Conservation (phyloP, 1,140 invertebrate species). For the Zaprionus taronus region DNA sequence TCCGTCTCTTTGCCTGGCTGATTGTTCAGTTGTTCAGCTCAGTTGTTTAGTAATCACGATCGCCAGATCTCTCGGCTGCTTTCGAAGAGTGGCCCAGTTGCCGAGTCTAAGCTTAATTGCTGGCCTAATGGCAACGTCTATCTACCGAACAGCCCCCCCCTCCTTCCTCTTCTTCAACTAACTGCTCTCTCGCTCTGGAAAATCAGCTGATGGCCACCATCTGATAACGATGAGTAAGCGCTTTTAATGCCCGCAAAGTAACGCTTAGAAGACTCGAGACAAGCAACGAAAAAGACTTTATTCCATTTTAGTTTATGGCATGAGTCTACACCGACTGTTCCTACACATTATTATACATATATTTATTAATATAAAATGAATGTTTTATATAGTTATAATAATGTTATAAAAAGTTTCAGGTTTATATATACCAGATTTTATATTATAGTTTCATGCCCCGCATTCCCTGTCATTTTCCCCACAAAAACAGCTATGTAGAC, state of each 20-base stretch:
- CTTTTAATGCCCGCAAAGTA: slow-evolving; percentile 45
- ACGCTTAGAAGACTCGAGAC: slow-evolving; percentile 19
- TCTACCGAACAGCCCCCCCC: not conserved
- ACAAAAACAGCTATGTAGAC: no score
- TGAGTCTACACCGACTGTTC: not conserved
- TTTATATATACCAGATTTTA: no score
- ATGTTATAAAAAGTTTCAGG: no score
- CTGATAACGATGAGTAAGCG: slow-evolving; percentile 59
- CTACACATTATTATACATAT: not conserved
- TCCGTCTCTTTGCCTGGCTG: slow-evolving; percentile 43
- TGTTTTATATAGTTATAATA: no score
- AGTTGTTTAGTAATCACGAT: slow-evolving; percentile 55
- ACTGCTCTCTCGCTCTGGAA: slow-evolving; percentile 2
- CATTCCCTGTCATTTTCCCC: no score
- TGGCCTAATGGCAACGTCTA: slow-evolving; percentile 2
- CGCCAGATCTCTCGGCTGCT: slow-evolving; percentile 49
- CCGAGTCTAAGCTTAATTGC: slow-evolving; percentile 12
- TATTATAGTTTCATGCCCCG: no score
- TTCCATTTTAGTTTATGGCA: not conserved
- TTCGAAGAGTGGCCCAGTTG: slow-evolving; percentile 48
- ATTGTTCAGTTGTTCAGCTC: slow-evolving; percentile 32
- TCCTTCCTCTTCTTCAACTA: not conserved
- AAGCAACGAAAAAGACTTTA: not conserved
- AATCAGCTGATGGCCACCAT: slow-evolving; percentile 48
- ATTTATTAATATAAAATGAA: not conserved